Evolutionary conservation across 2,797 vertebrate genomes (phyloP).

Genomic region (Argentina silus): DNA sequence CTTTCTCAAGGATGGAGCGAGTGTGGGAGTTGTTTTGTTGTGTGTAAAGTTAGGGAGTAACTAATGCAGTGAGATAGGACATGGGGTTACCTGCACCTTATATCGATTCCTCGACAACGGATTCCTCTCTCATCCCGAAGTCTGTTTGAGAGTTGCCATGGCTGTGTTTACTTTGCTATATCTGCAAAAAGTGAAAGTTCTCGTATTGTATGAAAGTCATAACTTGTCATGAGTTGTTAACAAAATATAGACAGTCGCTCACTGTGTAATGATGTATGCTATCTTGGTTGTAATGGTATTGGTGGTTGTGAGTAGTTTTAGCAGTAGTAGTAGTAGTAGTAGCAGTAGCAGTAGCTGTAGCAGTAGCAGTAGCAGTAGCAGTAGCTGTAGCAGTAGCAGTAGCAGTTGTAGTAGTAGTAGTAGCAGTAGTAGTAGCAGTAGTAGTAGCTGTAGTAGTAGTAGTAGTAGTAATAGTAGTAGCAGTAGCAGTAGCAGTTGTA

Average conservation of each 20-base stretch:
- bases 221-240: not conserved
- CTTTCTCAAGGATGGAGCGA: not conserved
- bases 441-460: not conserved
- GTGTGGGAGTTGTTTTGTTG: not conserved
- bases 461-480: not conserved
- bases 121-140: not conserved
- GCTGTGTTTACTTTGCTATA: not conserved
- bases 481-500: not conserved
- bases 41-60: not conserved
- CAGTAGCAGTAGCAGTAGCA: not conserved
- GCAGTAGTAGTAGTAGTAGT: slow-evolving; percentile 2
- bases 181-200: not conserved
- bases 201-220: not conserved
- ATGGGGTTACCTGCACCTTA: not conserved
- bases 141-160: not conserved
- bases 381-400: not conserved
- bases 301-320: not conserved
- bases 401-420: not conserved
- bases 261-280: not conserved
- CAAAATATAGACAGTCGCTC: not conserved
- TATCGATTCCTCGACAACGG: not conserved
- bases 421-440: not conserved
- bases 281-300: not conserved
- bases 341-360: not conserved
- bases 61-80: not conserved